Evolutionary conservation across 1,140 invertebrate genomes (phyloP), one percentile per base, ranked within the genome.

Genomic region (Leptinotarsa undecemlineata): DNA sequence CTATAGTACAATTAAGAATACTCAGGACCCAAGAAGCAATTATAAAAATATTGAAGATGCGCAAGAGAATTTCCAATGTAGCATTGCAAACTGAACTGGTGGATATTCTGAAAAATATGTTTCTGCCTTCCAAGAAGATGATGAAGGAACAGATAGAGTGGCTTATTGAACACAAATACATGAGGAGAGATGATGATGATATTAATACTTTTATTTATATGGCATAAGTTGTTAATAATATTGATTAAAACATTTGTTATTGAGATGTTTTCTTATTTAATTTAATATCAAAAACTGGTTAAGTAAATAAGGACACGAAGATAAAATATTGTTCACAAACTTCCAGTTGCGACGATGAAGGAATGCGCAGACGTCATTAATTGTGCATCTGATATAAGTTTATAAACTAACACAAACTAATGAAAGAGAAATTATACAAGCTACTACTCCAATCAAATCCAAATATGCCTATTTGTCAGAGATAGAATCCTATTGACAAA

Each of bases 131-230:
- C 75, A 98, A 98, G 87, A 99, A 99, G 87, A 95, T 99, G 92
- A 99, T 99, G 78, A 99, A 99, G 87, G 97, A 99, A 88, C 98
- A 99, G 88, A 92, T 99, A 48, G 98, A 99, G 86, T 99, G 97
- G 97, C 90, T 99, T 13, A 99, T 99, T 79, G 98, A 99, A 87
- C 95, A 99, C 84, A 98, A 98, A 85, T 99, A 98, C 85, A 98
- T 99, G 92, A 89, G 91, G 74, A 89, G 98, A 77, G 96, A 98
- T 86, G 96, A 98, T 81, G 95, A 97, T 78, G 96, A 99, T 86
- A 98, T 99, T 82, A 98, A 98, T 87, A 95, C 95, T 81, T 99
- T 99, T 89, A 96, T 98, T 82, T 99, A 99, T 86, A 95, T 98
- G 91, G 96, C 97, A 85, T 99, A 91, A 91, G 72, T 81, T 78